Evolutionary conservation across 2,113 vertebrate species (phyloP).

Genomic region (Gallinago undulata): DNA sequence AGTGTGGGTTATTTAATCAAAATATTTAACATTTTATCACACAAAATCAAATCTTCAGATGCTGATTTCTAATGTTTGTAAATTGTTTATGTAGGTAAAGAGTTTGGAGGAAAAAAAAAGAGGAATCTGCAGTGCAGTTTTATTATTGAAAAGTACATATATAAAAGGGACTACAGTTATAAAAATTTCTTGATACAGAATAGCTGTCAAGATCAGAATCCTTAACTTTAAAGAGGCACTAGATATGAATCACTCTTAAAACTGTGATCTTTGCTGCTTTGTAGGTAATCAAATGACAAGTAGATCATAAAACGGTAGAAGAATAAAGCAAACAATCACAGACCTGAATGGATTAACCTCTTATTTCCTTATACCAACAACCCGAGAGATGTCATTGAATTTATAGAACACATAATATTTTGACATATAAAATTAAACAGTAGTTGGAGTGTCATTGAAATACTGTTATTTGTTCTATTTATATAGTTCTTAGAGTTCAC

Average conservation of each 20-base stretch:
- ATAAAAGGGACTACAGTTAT: not conserved
- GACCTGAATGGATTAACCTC: not conserved
- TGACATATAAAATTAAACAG: not conserved
- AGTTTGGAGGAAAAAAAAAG: not conserved
- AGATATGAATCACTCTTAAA: not conserved
- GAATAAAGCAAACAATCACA: not conserved
- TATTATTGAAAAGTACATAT: not conserved
- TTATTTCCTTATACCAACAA: not conserved
- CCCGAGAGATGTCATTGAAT: not conserved
- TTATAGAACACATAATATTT: not conserved
- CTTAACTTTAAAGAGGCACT: not conserved
- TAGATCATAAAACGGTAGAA: not conserved
- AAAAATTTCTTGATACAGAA: not conserved
- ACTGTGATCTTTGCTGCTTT: not conserved
- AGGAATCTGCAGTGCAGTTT: not conserved
- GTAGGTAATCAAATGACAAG: not conserved
- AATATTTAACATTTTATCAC: not conserved
- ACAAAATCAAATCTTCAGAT: not conserved
- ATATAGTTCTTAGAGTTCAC: not conserved
- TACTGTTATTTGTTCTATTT: conserved; percentile 16
- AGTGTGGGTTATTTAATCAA: not conserved
- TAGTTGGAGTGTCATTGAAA: not conserved
- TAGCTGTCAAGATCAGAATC: not conserved
- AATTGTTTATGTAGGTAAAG: not conserved
- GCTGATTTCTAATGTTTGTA: not conserved